phyloP scores from a whole-genome alignment of 2,113 vertebrate genomes.

The Mormoops blainvillei region DNA sequence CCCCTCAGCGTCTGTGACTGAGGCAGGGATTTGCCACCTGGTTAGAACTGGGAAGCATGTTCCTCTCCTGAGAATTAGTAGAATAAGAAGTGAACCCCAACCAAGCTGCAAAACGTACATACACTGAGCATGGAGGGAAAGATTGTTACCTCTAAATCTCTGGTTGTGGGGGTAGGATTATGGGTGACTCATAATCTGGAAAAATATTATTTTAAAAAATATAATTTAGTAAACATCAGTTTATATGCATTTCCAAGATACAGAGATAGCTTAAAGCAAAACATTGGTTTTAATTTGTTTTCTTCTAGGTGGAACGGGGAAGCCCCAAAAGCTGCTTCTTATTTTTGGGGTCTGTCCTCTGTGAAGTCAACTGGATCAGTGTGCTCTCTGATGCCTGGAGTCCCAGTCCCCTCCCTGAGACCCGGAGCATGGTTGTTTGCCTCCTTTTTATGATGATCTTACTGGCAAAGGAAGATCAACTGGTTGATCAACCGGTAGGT shows the following conservation, averaged over 20 bases:
- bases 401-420: conserved; percentile 78
- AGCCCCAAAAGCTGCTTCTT: conserved; percentile 97
- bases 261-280: neutral
- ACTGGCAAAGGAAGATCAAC: conserved; percentile 91
- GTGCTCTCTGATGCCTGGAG: conserved; percentile 90
- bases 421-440: conserved; percentile 90
- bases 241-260: neutral
- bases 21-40: neutral
- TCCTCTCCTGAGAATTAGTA: neutral
- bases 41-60: neutral
- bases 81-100: neutral
- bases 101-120: neutral
- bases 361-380: conserved; percentile 96
- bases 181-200: neutral
- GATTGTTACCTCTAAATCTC: neutral
- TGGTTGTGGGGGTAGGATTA: neutral
- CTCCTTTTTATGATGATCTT: conserved; percentile 94
- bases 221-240: neutral
- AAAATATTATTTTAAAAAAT: neutral
- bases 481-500: conserved; percentile 86
- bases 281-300: neutral
- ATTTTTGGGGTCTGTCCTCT: conserved; percentile 92
- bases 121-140: neutral
- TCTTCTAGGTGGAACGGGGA: conserved; percentile 92
- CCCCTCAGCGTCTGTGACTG: neutral